These are phyloP conservation scores for Nerophis lumbriciformis DNA, from an alignment of 2,113 vertebrate species.

Conservation along the genomic window DNA sequence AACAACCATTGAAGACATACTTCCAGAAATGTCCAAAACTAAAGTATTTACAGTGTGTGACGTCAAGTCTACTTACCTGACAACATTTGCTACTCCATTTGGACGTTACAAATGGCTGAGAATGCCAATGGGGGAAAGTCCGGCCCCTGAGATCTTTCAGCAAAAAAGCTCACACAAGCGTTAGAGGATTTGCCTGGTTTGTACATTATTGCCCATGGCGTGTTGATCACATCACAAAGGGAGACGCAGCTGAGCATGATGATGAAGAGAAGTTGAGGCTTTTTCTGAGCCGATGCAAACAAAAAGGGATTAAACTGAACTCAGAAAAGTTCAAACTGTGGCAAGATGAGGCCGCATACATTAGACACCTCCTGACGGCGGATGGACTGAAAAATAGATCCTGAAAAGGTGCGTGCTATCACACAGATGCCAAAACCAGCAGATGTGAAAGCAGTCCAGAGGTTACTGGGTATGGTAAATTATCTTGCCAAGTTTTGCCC, in stretches of 20 bases:
- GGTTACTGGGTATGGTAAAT: slow-evolving; percentile 5
- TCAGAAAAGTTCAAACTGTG: too few relatives aligned
- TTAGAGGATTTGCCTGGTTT: slow-evolving; percentile 10
- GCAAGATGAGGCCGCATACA: slow-evolving; percentile 4
- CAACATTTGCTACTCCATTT: slow-evolving; percentile 8
- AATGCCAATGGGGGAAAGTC: slow-evolving; percentile 22
- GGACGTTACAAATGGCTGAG: slow-evolving; percentile 20
- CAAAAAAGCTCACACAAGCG: slow-evolving; percentile 8
- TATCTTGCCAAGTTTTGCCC: slow-evolving; percentile 2
- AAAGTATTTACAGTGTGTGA: slow-evolving; percentile 31
- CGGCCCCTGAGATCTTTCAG: slow-evolving; percentile 21
- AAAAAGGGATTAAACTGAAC: not conserved
- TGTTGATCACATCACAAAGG: slow-evolving; percentile 15
- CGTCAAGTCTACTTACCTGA: slow-evolving; percentile 31
- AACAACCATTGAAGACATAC: slow-evolving; percentile 25
- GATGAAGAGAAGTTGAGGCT: slow-evolving; percentile 11
- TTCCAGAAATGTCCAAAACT: slow-evolving; percentile 15
- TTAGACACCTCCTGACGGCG: slow-evolving; percentile 1
- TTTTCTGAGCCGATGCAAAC: slow-evolving; percentile 5
- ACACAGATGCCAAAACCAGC: not conserved
- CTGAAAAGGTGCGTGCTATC: not conserved
- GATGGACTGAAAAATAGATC: slow-evolving; percentile 1
- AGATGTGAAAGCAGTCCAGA: slow-evolving; percentile 6
- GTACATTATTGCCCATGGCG: slow-evolving; percentile 18
- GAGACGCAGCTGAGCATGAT: slow-evolving; percentile 7